Base-by-base conservation (phyloP, 2,113 vertebrate genomes). In the Gila orcuttii region DNA sequence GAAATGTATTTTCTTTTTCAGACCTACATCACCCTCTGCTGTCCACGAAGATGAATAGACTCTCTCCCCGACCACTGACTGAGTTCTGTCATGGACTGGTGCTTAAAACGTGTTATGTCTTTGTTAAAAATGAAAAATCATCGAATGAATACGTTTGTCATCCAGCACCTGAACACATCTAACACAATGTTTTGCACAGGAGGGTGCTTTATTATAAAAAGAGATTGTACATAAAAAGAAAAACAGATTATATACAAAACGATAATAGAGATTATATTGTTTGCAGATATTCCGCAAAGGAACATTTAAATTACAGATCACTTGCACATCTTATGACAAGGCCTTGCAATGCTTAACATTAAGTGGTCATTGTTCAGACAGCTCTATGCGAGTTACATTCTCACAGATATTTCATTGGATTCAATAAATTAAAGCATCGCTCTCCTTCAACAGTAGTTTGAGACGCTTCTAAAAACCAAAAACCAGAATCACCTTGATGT, bases 131-230 rank as follows among this genome's bases (percentile, higher is more conserved):
- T 55, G 19, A 42, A 42, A 71, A 28, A 19, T 21, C 42, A 11
- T 23, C 8, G n/a, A 45, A n/a, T 45, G 10, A 4, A 28, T 64
- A 64, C 19, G 7, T 19, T 50, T 11, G 36, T 57, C 50, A 21
- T 21, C 28, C 52, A 60, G 52, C 39, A 52, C 50, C 25, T 45
- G 59, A 55, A 66, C 55, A 42, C 45, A 69, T 36, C 60, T 23
- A 79, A 57, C 23, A 52, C 64, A 75, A 10, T 6, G 84, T 21
- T 76, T 91, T 62, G 89, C 93, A 89, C 91, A 91, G 74, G 89
- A 92, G 88, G 93, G 94, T 86, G 89, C 92, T 96, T 97, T 96
- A 95, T 96, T 97, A 94, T 94, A 95, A 94, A 95, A 94, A 94
- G 96, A 95, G 94, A 93, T 94, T 96, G 88, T 93, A 95, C 95